Evolutionary conservation across 2,113 vertebrate species (phyloP).

Genomic region (Notarius quadriscutis): DNA sequence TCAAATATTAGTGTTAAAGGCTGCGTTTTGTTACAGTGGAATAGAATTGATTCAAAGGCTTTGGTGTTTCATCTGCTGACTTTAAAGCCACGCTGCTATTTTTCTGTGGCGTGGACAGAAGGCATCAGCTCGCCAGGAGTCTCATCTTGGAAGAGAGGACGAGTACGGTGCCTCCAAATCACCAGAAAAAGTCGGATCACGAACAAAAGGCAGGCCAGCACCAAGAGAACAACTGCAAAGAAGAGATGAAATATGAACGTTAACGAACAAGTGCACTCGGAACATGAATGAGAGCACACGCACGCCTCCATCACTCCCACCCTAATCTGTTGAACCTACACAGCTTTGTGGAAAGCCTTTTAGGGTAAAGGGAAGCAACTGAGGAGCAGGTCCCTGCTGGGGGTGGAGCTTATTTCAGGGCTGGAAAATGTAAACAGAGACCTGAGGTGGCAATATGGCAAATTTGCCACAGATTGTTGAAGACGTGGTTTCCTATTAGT

Average conservation of each 20-base stretch:
- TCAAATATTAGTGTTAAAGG: conserved; percentile 2
- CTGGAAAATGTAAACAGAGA: not conserved
- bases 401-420: not conserved
- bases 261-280: not conserved
- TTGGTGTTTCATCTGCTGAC: not conserved
- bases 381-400: not conserved
- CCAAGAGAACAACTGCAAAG: conserved; percentile 51
- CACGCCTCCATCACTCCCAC: too few species aligned
- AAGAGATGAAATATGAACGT: not conserved
- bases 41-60: not conserved
- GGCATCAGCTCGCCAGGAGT: conserved; percentile 17
- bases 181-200: conserved; percentile 37
- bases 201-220: conserved; percentile 48
- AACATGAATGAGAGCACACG: not conserved
- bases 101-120: not conserved
- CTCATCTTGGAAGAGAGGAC: conserved; percentile 27
- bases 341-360: not conserved
- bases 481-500: not conserved
- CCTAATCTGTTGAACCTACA: not conserved
- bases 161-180: conserved; percentile 40
- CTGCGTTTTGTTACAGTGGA: not conserved
- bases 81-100: conserved; percentile 5
- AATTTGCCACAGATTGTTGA: not conserved
- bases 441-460: not conserved
- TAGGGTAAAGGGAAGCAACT: not conserved